Conservation (phyloP, 2,888 invertebrate species). For the Acronicta aceris region DNA sequence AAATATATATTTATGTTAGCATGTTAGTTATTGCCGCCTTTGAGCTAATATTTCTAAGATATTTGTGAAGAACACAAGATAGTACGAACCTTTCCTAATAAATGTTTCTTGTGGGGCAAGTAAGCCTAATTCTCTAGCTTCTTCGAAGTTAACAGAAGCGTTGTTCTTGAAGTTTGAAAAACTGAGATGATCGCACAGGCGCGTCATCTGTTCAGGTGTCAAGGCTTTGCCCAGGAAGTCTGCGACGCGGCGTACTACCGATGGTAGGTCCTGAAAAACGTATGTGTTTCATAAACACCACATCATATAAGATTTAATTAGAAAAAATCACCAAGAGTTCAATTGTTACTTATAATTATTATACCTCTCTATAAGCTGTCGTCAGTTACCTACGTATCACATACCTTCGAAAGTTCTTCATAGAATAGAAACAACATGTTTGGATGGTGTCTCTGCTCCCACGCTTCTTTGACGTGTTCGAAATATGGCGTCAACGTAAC, state of each 20-base stretch:
- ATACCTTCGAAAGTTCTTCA: slow-evolving; percentile 91
- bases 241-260: slow-evolving; percentile 75
- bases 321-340: too few species aligned
- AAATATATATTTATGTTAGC: too few species aligned
- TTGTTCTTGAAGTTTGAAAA: slow-evolving; percentile 94
- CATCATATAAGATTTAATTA: too few species aligned
- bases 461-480: slow-evolving; percentile 92
- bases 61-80: too few species aligned
- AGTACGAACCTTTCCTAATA: slow-evolving; percentile 50
- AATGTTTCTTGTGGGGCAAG: slow-evolving; percentile 34
- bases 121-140: slow-evolving; percentile 18
- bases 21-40: too few species aligned
- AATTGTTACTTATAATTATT: too few species aligned
- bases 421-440: slow-evolving; percentile 93
- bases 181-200: slow-evolving; percentile 90
- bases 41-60: too few species aligned
- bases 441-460: slow-evolving; percentile 88
- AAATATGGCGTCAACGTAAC: slow-evolving; percentile 92
- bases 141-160: slow-evolving; percentile 79
- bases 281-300: too few species aligned
- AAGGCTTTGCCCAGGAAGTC: slow-evolving; percentile 88
- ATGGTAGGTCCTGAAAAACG: slow-evolving; percentile 26
- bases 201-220: slow-evolving; percentile 83
- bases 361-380: too few species aligned
- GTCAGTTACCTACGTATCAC: too few species aligned